Percentiles rank a stretch among this genome's conserved stretches.
Conservation (phyloP, 64 coral and sea anemone genomes). For the Dendrophyllia cribrosa region DNA sequence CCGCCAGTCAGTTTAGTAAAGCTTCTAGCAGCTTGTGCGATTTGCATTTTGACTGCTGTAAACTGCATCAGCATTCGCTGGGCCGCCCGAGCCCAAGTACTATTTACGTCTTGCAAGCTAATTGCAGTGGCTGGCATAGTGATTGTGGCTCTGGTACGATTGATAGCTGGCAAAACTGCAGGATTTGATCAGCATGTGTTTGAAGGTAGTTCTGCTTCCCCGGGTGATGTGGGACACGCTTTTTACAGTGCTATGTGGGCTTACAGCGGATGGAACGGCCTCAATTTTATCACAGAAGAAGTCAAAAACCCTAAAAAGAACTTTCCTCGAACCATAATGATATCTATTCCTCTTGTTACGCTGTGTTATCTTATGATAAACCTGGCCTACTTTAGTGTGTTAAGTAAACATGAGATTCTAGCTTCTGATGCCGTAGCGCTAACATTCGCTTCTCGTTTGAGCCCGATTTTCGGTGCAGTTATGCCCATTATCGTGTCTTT, state of each 20-base stretch:
- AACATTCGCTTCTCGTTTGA: slow-evolving; percentile 53
- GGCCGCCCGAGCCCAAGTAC: slow-evolving; percentile 52
- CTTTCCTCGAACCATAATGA: slow-evolving; percentile 43
- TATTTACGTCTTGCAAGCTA: slow-evolving; percentile 68
- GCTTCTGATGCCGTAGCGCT: slow-evolving; percentile 74
- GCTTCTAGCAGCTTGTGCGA: slow-evolving; percentile 57
- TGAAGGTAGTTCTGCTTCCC: neutral
- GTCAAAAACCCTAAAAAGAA: slow-evolving; percentile 73
- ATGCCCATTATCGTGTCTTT: slow-evolving; percentile 72
- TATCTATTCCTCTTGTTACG: slow-evolving; percentile 72
- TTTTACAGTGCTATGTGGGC: slow-evolving; percentile 80
- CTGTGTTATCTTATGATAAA: slow-evolving; percentile 74
- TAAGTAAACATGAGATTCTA: slow-evolving; percentile 64
- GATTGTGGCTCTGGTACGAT: slow-evolving; percentile 28
- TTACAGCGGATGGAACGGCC: slow-evolving; percentile 70
- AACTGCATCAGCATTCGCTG: slow-evolving; percentile 74
- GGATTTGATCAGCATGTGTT: slow-evolving; percentile 53
- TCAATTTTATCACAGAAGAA: slow-evolving; percentile 79
- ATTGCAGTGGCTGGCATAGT: slow-evolving; percentile 67
- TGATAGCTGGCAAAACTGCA: slow-evolving; percentile 35
- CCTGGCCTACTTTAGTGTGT: slow-evolving; percentile 66
- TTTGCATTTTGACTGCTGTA: slow-evolving; percentile 46
- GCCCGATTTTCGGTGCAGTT: slow-evolving; percentile 43
- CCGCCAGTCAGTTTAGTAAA: slow-evolving; percentile 47
- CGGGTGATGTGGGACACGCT: slow-evolving; percentile 72